A percentile compares a stretch with the other conserved stretches of the same genome.
phyloP scores from a whole-genome alignment of 2,797 vertebrate genomes.

The Spondyliosoma cantharus region DNA sequence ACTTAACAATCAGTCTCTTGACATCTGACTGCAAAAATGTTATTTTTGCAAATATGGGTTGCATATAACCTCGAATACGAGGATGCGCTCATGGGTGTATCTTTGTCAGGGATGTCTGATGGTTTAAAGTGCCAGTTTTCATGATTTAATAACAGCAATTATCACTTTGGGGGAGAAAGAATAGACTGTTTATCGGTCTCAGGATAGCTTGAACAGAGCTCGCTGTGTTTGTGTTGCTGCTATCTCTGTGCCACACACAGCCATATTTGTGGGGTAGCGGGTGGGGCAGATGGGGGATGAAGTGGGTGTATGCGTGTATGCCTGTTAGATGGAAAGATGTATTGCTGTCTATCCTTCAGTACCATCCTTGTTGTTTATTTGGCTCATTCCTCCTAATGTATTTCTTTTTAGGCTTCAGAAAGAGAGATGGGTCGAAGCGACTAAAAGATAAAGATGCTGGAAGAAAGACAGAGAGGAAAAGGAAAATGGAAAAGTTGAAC shows the following conservation, averaged over 20 bases:
- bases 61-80: background rate
- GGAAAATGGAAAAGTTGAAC: constrained; percentile 29
- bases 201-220: constrained; percentile 51
- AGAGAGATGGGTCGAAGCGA: background rate
- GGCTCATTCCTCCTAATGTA: constrained; percentile 32
- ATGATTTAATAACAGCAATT: constrained; percentile 65
- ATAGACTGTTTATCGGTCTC: constrained; percentile 51
- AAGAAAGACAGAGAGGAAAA: constrained; percentile 21
- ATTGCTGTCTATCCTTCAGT: constrained; percentile 39
- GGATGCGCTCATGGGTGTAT: constrained; percentile 12
- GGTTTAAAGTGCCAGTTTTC: constrained; percentile 52
- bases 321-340: constrained; percentile 27
- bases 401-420: constrained; percentile 39
- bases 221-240: constrained; percentile 41
- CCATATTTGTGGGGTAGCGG: constrained; percentile 16
- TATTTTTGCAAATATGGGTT: background rate
- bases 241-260: constrained; percentile 53
- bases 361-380: constrained; percentile 30
- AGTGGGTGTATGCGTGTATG: background rate
- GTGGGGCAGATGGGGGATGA: constrained; percentile 2
- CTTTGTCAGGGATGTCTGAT: constrained; percentile 44
- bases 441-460: background rate
- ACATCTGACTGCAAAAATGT: constrained; percentile 29
- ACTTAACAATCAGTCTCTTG: constrained; percentile 34
- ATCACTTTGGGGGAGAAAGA: constrained; percentile 32